phyloP scores from a whole-genome alignment of 2,888 invertebrate genomes.

The Drosophila testacea region DNA sequence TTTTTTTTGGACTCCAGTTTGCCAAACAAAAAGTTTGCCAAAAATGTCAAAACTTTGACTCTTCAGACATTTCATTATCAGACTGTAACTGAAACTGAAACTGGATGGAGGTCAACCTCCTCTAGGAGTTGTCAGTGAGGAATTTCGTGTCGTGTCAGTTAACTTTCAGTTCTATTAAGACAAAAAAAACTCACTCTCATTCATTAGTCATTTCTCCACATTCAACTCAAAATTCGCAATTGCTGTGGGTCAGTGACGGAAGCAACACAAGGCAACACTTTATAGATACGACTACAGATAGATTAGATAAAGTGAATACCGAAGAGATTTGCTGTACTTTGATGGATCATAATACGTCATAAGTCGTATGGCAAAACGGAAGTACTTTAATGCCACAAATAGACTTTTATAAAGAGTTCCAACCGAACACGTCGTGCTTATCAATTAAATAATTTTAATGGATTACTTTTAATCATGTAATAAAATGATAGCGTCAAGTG shows the following conservation, averaged over 20 bases:
- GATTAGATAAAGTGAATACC: constrained; percentile 30
- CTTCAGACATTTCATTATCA: constrained; percentile 64
- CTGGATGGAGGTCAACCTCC: constrained; percentile 12
- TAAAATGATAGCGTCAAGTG: no score
- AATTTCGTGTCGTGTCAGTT: neutral
- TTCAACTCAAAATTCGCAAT: neutral
- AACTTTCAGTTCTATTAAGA: neutral
- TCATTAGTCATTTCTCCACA: constrained; percentile 12
- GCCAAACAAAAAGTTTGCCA: constrained; percentile 54
- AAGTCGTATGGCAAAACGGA: neutral
- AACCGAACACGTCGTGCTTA: no score
- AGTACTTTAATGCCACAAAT: neutral
- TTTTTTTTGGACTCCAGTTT: constrained; percentile 31
- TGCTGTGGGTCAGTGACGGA: constrained; percentile 31
- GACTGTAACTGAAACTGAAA: constrained; percentile 5
- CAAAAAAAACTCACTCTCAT: neutral
- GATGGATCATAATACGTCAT: neutral
- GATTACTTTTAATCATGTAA: no score
- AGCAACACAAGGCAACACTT: neutral
- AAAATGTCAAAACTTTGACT: constrained; percentile 56
- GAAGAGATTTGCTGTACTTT: neutral
- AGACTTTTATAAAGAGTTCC: no score
- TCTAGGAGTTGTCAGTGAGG: neutral
- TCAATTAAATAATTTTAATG: no score
- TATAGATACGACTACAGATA: neutral